A percentile compares a stretch with the other conserved stretches of the same genome.
These are phyloP conservation scores for Cladopsammia gracilis DNA, from an alignment of 64 coral and sea anemone genomes.

Conservation along the genomic window DNA sequence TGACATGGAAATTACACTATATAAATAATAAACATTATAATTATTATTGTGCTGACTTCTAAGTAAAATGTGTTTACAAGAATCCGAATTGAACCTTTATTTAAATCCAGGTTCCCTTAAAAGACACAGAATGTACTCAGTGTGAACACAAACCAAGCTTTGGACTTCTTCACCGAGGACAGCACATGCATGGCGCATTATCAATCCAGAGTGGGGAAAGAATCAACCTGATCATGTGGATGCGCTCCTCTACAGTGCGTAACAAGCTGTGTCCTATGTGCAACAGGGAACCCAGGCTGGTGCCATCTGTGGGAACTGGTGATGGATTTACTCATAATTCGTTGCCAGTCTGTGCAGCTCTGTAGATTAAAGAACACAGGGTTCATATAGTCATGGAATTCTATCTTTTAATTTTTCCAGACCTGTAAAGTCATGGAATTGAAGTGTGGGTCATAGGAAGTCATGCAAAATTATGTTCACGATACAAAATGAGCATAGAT, in stretches of 20 bases:
- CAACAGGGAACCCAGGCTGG: slow-evolving; percentile 63
- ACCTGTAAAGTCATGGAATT: too few relatives aligned
- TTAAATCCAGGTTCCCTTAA: slow-evolving; percentile 54
- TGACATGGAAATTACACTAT: too few relatives aligned
- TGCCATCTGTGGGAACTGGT: slow-evolving; percentile 61
- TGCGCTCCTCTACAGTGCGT: slow-evolving; percentile 82
- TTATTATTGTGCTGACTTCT: too few relatives aligned
- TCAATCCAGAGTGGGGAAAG: slow-evolving; percentile 81
- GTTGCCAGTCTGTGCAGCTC: slow-evolving; percentile 51
- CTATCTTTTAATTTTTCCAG: too few relatives aligned
- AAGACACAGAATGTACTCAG: slow-evolving; percentile 74
- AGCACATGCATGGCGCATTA: slow-evolving; percentile 97
- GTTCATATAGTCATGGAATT: too few relatives aligned
- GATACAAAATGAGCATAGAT: too few relatives aligned
- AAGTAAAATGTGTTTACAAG: not conserved
- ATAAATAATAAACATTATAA: too few relatives aligned
- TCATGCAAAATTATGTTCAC: too few relatives aligned
- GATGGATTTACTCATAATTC: slow-evolving; percentile 76
- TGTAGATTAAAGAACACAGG: not conserved
- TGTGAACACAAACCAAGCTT: slow-evolving; percentile 73
- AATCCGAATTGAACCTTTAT: not conserved
- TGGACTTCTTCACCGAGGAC: slow-evolving; percentile 84
- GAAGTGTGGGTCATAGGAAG: too few relatives aligned
- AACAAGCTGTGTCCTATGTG: slow-evolving; percentile 96
- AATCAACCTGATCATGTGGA: slow-evolving; percentile 96